Conservation (phyloP, 2,888 invertebrate genomes). For the Tryphoninae sp. region DNA sequence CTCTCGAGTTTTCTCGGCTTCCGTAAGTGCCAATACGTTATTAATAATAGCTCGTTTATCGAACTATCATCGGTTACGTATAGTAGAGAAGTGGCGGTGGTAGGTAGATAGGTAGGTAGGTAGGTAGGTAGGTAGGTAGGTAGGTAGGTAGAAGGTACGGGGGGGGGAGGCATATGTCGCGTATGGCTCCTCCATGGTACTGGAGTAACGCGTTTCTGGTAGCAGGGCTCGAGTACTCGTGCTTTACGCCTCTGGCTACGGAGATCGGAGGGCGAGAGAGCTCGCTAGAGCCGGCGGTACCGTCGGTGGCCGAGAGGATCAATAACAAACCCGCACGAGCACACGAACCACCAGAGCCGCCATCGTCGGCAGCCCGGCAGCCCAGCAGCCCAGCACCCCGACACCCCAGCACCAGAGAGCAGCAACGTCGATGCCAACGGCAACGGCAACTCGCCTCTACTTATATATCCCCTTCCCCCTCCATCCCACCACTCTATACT, state of each 20-base stretch:
- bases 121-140: no score
- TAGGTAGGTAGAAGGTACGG: no score
- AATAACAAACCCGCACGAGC: slow-evolving; percentile 71
- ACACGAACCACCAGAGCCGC: slow-evolving; percentile 17
- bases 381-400: slow-evolving; percentile 34
- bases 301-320: slow-evolving; percentile 67
- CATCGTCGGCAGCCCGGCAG: slow-evolving; percentile 27
- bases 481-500: neutral
- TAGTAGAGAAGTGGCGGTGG: neutral
- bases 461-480: neutral
- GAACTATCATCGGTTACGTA: no score
- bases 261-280: slow-evolving; percentile 47
- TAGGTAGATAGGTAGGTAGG: no score
- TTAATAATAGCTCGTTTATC: no score
- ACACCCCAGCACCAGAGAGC: slow-evolving; percentile 3
- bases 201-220: neutral
- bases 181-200: neutral
- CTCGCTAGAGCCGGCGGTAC: slow-evolving; percentile 44
- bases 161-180: neutral
- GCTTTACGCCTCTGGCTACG: slow-evolving; percentile 30
- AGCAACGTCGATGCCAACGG: slow-evolving; percentile 16
- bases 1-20: slow-evolving; percentile 35
- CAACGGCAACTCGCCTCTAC: neutral
- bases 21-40: neutral
- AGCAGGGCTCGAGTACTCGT: slow-evolving; percentile 27